Evolutionary conservation across 1,140 invertebrate species (phyloP).

Genomic region (Brevipalpus yothersi): DNA sequence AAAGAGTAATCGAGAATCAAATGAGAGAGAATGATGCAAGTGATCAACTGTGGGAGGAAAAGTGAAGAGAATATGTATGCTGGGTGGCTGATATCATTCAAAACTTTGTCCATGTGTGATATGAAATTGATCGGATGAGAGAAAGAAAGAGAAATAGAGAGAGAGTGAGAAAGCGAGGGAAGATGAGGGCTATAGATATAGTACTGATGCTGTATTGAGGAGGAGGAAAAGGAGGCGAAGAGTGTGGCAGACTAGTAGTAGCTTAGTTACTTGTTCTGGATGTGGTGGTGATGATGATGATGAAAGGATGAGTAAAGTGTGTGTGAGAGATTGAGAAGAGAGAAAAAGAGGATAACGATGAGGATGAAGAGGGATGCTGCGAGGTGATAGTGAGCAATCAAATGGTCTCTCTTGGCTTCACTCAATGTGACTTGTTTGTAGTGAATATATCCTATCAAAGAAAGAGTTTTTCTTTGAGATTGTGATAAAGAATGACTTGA

Average conservation of each 20-base stretch:
- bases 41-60: no score
- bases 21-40: no score
- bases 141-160: not conserved
- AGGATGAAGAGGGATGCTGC: not conserved
- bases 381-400: not conserved
- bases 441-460: no score
- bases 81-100: not conserved
- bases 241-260: no score
- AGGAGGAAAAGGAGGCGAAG: no score
- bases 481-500: no score
- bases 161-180: not conserved
- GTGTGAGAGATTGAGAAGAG: not conserved
- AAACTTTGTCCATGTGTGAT: not conserved
- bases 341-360: not conserved
- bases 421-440: no score
- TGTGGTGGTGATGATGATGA: not conserved
- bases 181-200: not conserved
- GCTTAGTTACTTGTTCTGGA: no score
- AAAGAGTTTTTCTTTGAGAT: no score
- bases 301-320: not conserved
- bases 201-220: no score
- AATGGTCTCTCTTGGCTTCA: no score
- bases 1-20: no score
- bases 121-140: not conserved
- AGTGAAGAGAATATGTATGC: not conserved